Conservation (phyloP, 2,797 vertebrate species). For the Yasuhikotakia modesta region DNA sequence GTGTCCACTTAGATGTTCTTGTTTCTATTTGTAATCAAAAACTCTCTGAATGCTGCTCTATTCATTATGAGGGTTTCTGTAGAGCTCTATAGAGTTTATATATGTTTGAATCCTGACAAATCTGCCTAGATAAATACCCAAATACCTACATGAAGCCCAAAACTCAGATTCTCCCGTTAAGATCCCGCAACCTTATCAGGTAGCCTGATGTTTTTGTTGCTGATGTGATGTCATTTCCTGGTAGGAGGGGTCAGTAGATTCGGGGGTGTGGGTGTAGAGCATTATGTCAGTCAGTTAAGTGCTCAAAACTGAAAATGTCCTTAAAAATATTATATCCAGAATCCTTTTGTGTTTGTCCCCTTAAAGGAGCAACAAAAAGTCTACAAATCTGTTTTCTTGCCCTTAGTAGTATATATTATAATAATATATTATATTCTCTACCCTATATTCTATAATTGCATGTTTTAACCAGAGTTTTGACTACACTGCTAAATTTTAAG, state of each 20-base stretch:
- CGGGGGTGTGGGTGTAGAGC: conserved; percentile 13
- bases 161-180: conserved; percentile 27
- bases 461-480: conserved; percentile 58
- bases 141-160: conserved; percentile 30
- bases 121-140: conserved; percentile 46
- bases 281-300: background rate
- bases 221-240: conserved; percentile 43
- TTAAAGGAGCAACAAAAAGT: conserved; percentile 38
- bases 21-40: conserved; percentile 50
- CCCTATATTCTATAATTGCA: conserved; percentile 56
- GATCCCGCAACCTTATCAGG: conserved; percentile 43
- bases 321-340: background rate
- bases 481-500: conserved; percentile 42
- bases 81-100: conserved; percentile 47
- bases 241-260: conserved; percentile 31
- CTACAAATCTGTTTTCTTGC: conserved; percentile 39
- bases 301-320: conserved; percentile 28
- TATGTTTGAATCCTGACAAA: conserved; percentile 40
- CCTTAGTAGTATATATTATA: conserved; percentile 53
- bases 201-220: conserved; percentile 46
- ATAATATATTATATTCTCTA: conserved; percentile 55
- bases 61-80: conserved; percentile 51
- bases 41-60: conserved; percentile 59
- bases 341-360: conserved; percentile 34
- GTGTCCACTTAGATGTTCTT: conserved; percentile 59